These are phyloP conservation scores for Apostichopus japonicus DNA, from an alignment of 35 echinoderm and acorn worm genomes.

Conservation along the genomic window DNA sequence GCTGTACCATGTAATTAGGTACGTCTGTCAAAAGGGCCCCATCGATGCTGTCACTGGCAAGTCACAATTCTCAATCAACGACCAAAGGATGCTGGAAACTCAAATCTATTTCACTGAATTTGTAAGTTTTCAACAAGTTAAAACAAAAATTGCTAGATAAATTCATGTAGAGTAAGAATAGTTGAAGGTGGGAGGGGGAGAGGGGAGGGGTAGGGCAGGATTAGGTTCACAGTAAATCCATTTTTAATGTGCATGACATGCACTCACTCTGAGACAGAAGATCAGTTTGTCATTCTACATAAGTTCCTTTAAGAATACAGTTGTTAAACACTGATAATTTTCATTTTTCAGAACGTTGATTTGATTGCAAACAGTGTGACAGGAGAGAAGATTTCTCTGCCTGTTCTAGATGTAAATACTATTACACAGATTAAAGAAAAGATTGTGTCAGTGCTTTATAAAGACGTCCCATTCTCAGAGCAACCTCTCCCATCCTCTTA, in stretches of 20 bases:
- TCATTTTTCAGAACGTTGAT: background rate
- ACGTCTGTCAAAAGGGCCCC: constrained; percentile 70
- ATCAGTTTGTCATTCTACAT: too few species aligned
- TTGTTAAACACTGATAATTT: background rate
- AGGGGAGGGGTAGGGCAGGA: too few species aligned
- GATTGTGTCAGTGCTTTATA: constrained; percentile 70
- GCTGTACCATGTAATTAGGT: constrained; percentile 64
- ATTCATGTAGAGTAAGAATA: too few species aligned
- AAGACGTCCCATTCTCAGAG: constrained; percentile 55
- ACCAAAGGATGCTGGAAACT: constrained; percentile 47
- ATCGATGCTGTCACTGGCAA: constrained; percentile 69
- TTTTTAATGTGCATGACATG: too few species aligned
- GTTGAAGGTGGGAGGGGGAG: too few species aligned
- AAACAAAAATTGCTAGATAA: too few species aligned
- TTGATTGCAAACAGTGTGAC: constrained; percentile 11
- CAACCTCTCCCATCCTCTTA: background rate
- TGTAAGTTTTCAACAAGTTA: constrained; percentile 36
- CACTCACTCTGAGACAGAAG: too few species aligned
- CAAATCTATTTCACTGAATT: constrained; percentile 43
- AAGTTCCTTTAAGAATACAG: too few species aligned
- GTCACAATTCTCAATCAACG: constrained; percentile 63
- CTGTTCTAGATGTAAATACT: constrained; percentile 81
- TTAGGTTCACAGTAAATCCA: too few species aligned
- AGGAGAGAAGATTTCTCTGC: constrained; percentile 37
- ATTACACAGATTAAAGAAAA: constrained; percentile 83